Evolutionary conservation across 2,888 invertebrate genomes (phyloP).

Genomic region (Horisme vitalbata): DNA sequence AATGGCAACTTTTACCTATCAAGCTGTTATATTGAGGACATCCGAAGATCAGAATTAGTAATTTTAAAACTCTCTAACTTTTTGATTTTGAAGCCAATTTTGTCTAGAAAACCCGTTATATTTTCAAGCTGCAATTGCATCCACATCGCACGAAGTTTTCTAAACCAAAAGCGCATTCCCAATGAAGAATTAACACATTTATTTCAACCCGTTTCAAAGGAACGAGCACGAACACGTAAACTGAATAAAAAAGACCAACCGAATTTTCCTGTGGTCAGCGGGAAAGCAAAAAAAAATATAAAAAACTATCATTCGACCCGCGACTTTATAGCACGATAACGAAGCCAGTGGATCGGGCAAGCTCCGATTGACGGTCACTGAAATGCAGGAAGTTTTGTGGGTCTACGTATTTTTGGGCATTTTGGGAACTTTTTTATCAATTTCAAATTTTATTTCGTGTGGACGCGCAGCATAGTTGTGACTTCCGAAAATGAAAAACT

Average conservation of each 20-base stretch:
- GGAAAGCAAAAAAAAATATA: constrained; percentile 33
- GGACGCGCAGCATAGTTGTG: background rate
- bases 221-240: constrained; percentile 29
- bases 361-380: constrained; percentile 36
- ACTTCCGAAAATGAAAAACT: too few species aligned
- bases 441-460: background rate
- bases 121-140: constrained; percentile 2
- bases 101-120: too few species aligned
- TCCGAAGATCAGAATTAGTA: too few species aligned
- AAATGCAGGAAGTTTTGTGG: constrained; percentile 28
- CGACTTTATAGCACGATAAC: constrained; percentile 65
- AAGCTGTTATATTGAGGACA: too few species aligned
- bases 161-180: constrained; percentile 11
- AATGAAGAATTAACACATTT: constrained; percentile 27
- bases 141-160: constrained; percentile 1
- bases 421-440: background rate
- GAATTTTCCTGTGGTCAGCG: constrained; percentile 60
- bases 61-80: too few species aligned
- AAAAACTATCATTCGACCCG: constrained; percentile 56
- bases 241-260: constrained; percentile 36
- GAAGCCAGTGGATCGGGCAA: constrained; percentile 47
- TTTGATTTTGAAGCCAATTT: too few species aligned
- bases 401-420: constrained; percentile 6
- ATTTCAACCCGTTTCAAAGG: constrained; percentile 30
- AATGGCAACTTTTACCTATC: too few species aligned